Base-by-base conservation (phyloP, 2,888 invertebrate genomes). In the Sussaba pulchella region DNA sequence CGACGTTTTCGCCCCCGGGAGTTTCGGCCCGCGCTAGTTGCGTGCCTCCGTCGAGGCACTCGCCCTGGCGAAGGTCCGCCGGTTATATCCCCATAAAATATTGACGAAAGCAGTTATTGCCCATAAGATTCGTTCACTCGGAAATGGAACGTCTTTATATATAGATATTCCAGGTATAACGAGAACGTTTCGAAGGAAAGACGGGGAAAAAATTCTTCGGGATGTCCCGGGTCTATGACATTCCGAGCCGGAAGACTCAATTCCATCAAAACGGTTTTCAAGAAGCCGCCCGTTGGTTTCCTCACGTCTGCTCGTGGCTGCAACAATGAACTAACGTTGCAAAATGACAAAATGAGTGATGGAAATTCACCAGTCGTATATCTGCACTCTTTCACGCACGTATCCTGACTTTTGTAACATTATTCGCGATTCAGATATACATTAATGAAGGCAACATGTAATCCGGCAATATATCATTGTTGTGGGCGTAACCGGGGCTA, bases 91-190 rank as follows among this genome's bases (percentile, higher is more conserved):
- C 70, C 84, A 76, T 85, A 85, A 85, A 84, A 75, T 80, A 82
- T 82, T 78, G 61, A 81, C 80, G 78, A 83, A 78, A 74, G 74
- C 81, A 67, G 81, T 83, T 82, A 79, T 73, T 52, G 76, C 36
- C 73, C 76, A 75, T 80, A 63, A 64, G 26, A 78, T 73, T 59
- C 83, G 52, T 81, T 75, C 39, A 72, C 39, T 77, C 52, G 66
- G 70, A 45, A 72, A 66, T 12, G 54, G 50, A 54, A 17, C n/a
- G 8, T 21, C 17, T 9, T 1, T 39, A 57, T 57, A 31, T 57
- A 41, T 54, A 26, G 43, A 43, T 21, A 61, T 61, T 63, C 63
- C 82, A 83, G 84, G 85, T 82, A 82, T 54, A 59, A 59, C 31
- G 26, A 70, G 43, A n/a, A 47, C 21, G 45, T 39, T 47, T 39